These are phyloP conservation scores for Thamnophis sirtalis DNA, from an alignment of 2,113 vertebrate genomes.

Conservation along the genomic window DNA sequence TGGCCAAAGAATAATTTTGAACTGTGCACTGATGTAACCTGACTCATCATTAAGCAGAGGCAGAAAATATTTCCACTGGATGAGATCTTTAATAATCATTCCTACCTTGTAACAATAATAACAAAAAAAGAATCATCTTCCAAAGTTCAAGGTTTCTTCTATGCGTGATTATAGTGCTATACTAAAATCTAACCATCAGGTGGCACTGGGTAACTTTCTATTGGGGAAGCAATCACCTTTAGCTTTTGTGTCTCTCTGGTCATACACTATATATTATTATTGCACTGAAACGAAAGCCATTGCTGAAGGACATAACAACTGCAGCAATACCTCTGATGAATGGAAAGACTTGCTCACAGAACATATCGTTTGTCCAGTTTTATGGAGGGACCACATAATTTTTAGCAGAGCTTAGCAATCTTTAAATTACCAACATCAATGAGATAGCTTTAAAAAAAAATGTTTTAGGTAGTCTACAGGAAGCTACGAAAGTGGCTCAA, in stretches of 20 bases:
- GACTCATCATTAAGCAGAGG: background rate
- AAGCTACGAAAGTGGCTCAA: background rate
- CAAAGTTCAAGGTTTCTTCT: background rate
- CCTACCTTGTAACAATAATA: too few species aligned
- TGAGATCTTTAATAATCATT: background rate
- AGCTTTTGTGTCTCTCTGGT: background rate
- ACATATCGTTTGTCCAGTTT: background rate
- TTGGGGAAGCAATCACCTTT: background rate
- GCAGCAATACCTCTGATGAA: background rate
- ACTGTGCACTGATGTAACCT: background rate
- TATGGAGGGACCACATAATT: background rate
- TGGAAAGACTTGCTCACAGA: background rate
- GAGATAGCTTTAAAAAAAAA: background rate
- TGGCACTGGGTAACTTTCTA: conserved; percentile 1
- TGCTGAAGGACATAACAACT: background rate
- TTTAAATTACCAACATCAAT: background rate
- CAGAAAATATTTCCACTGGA: background rate
- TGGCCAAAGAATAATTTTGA: background rate
- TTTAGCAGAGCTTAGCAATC: background rate
- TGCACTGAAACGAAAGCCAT: background rate
- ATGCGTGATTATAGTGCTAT: background rate
- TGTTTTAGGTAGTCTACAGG: background rate
- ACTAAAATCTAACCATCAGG: background rate
- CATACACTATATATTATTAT: background rate
- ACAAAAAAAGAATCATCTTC: background rate